Evolutionary conservation across 2,888 invertebrate genomes (phyloP).

Genomic region (Rosalia funebris): DNA sequence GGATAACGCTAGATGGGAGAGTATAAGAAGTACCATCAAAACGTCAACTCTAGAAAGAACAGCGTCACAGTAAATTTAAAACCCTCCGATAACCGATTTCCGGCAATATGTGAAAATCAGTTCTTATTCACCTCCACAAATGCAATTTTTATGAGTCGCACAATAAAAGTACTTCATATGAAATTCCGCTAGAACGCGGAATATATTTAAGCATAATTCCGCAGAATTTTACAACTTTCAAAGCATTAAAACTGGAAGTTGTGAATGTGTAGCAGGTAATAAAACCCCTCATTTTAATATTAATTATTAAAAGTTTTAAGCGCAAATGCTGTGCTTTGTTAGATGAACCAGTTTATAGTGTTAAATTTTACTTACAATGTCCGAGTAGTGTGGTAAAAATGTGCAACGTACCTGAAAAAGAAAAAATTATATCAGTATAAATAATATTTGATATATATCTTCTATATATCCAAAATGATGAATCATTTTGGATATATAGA

Average conservation of each 20-base stretch:
- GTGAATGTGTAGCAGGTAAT: background rate
- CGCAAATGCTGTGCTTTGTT: background rate
- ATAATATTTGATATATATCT: no score
- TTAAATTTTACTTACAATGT: conserved; percentile 1
- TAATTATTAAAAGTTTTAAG: conserved; percentile 5
- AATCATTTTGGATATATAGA: no score
- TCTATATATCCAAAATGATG: no score
- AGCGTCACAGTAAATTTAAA: no score
- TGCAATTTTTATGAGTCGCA: no score
- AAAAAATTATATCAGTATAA: no score
- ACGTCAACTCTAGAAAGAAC: no score
- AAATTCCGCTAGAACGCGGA: background rate
- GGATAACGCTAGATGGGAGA: no score
- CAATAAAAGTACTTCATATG: conserved; percentile 4
- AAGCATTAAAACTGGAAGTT: conserved; percentile 1
- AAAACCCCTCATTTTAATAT: conserved; percentile 3
- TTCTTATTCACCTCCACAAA: no score
- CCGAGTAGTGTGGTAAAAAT: background rate
- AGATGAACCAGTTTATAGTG: background rate
- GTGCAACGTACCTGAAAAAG: conserved; percentile 1
- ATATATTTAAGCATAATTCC: background rate
- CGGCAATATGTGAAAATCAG: no score
- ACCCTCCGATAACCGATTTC: no score
- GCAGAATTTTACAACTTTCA: conserved; percentile 1
- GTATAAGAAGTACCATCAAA: no score